Conservation (phyloP, 2,797 vertebrate genomes). For the Cynodonichthys magdalenae region DNA sequence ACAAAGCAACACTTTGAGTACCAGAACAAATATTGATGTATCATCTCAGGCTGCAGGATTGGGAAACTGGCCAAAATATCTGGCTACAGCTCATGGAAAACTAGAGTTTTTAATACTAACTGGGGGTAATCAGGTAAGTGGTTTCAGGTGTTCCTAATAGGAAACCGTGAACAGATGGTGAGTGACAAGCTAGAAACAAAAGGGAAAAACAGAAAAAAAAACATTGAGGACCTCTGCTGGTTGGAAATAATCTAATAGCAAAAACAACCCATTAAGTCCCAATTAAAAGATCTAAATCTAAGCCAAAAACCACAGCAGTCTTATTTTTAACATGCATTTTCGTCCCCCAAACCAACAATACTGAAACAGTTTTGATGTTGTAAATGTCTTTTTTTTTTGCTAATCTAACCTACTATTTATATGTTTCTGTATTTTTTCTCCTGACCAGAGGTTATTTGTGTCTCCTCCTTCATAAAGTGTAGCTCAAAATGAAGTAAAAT, state of each 20-base stretch:
- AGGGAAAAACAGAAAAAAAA: background rate
- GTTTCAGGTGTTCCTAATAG: conserved; percentile 8
- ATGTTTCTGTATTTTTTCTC: background rate
- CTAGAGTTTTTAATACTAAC: conserved; percentile 4
- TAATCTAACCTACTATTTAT: background rate
- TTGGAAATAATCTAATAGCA: background rate
- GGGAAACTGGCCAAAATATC: background rate
- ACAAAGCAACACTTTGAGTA: background rate
- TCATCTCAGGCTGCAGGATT: background rate
- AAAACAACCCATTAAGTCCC: background rate
- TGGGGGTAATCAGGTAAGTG: conserved; percentile 13
- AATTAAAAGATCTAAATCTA: background rate
- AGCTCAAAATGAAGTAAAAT: conserved; percentile 1
- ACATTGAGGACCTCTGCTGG: background rate
- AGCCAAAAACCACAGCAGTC: background rate
- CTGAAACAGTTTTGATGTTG: background rate
- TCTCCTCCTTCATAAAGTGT: conserved; percentile 1
- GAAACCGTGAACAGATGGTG: conserved; percentile 1
- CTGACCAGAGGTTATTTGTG: background rate
- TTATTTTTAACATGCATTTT: background rate
- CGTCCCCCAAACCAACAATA: background rate
- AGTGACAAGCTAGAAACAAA: background rate
- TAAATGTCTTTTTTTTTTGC: background rate
- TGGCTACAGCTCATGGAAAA: conserved; percentile 6
- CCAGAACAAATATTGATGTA: no score